phyloP scores from a whole-genome alignment of 2,113 vertebrate species.

The Callaeas wilsoni region DNA sequence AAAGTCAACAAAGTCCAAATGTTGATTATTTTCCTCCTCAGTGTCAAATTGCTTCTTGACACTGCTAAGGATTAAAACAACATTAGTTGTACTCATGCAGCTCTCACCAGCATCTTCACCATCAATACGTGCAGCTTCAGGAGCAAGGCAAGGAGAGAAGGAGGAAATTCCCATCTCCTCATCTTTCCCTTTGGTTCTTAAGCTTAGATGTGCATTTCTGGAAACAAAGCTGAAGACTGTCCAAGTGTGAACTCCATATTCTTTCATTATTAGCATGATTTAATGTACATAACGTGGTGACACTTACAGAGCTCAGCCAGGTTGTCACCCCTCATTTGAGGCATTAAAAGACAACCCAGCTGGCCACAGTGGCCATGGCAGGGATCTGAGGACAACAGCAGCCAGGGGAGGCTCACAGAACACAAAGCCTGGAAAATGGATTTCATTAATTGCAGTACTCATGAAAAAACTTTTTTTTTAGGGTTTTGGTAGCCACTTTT shows the following conservation, averaged over 20 bases:
- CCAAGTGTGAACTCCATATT: not conserved
- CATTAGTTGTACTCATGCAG: not conserved
- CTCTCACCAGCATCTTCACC: not conserved
- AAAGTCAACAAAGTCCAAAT: not conserved
- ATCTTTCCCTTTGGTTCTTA: not conserved
- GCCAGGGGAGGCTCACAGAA: not conserved
- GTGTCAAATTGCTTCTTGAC: not conserved
- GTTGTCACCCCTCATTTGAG: not conserved
- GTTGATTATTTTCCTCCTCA: not conserved
- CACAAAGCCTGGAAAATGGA: not conserved
- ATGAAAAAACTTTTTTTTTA: not conserved
- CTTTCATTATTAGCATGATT: not conserved
- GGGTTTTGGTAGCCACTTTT: not conserved
- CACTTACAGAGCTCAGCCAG: not conserved
- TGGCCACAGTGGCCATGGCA: not conserved
- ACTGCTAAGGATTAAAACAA: not conserved
- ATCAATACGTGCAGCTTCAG: not conserved
- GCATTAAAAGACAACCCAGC: not conserved
- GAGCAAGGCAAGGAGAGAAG: not conserved
- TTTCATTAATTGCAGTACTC: not conserved
- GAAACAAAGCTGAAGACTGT: not conserved
- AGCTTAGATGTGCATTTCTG: not conserved
- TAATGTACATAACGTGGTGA: not conserved
- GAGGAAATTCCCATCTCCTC: not conserved
- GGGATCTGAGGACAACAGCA: not conserved